These are phyloP conservation scores for Plumapathes pennacea DNA, from an alignment of 92 coral and sea anemone genomes.

Conservation along the genomic window DNA sequence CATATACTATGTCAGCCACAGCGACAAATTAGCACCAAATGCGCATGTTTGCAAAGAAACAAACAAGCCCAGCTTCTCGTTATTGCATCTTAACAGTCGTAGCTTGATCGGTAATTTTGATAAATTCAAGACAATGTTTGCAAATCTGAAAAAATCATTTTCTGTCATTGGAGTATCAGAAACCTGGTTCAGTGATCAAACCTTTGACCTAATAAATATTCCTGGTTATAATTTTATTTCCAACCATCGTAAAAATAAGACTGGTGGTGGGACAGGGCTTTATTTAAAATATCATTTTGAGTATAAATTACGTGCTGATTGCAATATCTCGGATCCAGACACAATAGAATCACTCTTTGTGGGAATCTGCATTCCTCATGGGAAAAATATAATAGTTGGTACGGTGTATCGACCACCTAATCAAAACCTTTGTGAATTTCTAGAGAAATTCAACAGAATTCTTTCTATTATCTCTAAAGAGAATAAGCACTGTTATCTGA, in stretches of 20 bases:
- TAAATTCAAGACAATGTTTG: conserved; percentile 17
- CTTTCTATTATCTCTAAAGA: conserved; percentile 12
- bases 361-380: conserved; percentile 17
- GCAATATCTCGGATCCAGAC: conserved; percentile 36
- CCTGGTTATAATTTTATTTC: conserved; percentile 30
- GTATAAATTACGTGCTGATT: conserved; percentile 33
- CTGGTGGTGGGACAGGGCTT: conserved; percentile 16
- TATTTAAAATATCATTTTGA: conserved; percentile 8
- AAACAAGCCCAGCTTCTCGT: conserved; percentile 14
- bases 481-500: conserved; percentile 34
- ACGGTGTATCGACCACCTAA: conserved; percentile 15
- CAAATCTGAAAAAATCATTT: conserved; percentile 5
- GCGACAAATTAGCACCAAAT: too few species aligned
- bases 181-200: conserved; percentile 20
- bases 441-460: conserved; percentile 7
- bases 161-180: conserved; percentile 27
- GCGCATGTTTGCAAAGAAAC: too few species aligned
- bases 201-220: conserved; percentile 5
- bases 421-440: conserved; percentile 3
- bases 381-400: conserved; percentile 24
- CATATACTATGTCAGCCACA: too few species aligned
- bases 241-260: conserved; percentile 14
- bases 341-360: conserved; percentile 33
- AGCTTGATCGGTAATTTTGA: conserved; percentile 18
- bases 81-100: conserved; percentile 14